Evolutionary conservation across 2,113 vertebrate genomes (phyloP), one percentile per base, ranked within the genome.

Genomic region (Platycercus adscitus): DNA sequence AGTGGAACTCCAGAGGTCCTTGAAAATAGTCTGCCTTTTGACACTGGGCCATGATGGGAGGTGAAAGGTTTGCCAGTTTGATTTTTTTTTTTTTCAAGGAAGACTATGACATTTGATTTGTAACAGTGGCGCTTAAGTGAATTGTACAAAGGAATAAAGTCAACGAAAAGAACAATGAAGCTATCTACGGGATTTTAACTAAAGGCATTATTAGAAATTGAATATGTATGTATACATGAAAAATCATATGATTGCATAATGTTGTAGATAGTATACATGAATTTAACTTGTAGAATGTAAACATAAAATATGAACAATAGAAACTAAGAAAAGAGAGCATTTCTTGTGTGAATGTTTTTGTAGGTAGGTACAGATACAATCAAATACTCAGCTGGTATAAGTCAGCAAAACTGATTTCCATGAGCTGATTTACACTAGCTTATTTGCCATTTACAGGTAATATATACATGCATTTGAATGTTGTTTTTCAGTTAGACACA

Each of bases 1-100:
- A 96, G 95, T 89, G 77, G 90, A 82, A 94, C 96, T 97, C 94
- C 95, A 83, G 91, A 96, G 95, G 89, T 97, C 86, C 91, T 97
- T 95, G 91, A 92, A 96, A 95, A 95, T 76, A 86, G 78, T 89
- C 76, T 96, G 78, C 53, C 75, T 89, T 94, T 96, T 95, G 65
- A 90, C 73, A 86, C 77, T 89, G 44, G 87, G 26, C 76, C 86
- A 83, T 18, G 20, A 10, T 76, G 72, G 70, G 79, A 95, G 44
- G 89, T 72, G 50, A 95, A 97, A 96, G 80, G 13, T 53, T 94
- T 95, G 81, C 37, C 68, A 63, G 16, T 44, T 94, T 23, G 83
- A 68, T 50, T 49, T 70, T 46, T 94, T 73, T 69, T 78, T 66
- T 78, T 70, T 72, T 18, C 29, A 41, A 65, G 43, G 14, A 56